Evolutionary conservation across 2,888 invertebrate species (phyloP).

Genomic region (Malthinus seriepunctatus): DNA sequence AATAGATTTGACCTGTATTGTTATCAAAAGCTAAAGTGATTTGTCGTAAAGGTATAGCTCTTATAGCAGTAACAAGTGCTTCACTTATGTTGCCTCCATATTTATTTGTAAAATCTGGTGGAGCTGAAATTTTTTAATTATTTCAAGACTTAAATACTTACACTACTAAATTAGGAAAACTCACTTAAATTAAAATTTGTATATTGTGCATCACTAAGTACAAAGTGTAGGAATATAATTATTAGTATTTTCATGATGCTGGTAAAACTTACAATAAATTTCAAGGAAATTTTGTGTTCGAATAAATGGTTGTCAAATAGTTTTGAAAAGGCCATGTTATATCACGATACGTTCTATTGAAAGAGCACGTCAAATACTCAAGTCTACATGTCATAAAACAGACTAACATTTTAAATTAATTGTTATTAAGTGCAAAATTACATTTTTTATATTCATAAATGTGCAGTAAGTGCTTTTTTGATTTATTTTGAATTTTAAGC

Average conservation of each 20-base stretch:
- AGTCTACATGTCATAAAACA: background rate
- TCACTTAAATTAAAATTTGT: background rate
- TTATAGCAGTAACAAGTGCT: slow-evolving; percentile 48
- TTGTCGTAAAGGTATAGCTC: slow-evolving; percentile 45
- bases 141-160: background rate
- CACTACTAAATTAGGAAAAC: background rate
- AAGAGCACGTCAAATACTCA: slow-evolving; percentile 3
- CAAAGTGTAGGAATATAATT: background rate
- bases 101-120: slow-evolving; percentile 8
- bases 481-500: too few species aligned
- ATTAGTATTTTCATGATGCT: too few species aligned
- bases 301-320: background rate
- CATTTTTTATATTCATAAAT: too few species aligned
- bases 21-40: slow-evolving; percentile 48
- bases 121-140: background rate
- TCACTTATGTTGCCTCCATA: slow-evolving; percentile 48
- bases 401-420: too few species aligned
- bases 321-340: slow-evolving; percentile 20
- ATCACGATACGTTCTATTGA: slow-evolving; percentile 11
- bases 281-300: background rate
- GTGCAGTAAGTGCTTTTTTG: too few species aligned
- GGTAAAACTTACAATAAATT: background rate
- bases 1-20: slow-evolving; percentile 41
- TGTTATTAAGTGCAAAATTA: too few species aligned
- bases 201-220: background rate